These are phyloP conservation scores for Drosophila imparisetae DNA, from an alignment of 2,888 invertebrate species.

Conservation along the genomic window DNA sequence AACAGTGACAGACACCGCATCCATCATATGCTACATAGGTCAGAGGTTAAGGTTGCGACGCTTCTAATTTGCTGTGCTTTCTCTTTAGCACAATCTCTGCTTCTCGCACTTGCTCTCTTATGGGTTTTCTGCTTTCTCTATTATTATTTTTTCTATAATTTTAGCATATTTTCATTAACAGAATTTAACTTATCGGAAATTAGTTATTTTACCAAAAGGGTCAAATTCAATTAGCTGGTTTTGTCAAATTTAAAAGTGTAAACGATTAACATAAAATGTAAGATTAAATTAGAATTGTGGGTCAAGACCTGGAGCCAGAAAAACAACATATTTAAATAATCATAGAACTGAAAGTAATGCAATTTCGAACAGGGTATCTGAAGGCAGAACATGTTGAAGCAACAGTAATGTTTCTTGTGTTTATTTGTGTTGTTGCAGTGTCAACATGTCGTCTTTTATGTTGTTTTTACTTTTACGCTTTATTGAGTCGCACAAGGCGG, in stretches of 20 bases:
- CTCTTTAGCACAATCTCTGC: not conserved
- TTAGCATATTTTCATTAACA: not conserved
- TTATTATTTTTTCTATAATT: not conserved
- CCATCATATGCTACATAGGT: conserved; percentile 32
- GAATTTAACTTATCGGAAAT: not conserved
- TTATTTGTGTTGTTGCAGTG: conserved; percentile 44
- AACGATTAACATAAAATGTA: not conserved
- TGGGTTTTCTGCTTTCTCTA: not conserved
- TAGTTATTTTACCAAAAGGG: not conserved
- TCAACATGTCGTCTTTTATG: conserved; percentile 52
- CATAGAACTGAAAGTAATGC: not conserved
- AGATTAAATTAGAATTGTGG: not conserved
- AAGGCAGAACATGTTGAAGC: not conserved
- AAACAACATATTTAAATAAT: not conserved
- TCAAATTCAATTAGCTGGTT: not conserved
- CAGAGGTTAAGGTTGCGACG: conserved; percentile 7
- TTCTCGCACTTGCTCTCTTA: not conserved
- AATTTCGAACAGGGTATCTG: not conserved
- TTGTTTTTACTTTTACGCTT: conserved; percentile 62
- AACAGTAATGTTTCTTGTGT: conserved; percentile 5
- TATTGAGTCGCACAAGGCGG: conserved; percentile 51
- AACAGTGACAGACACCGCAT: not conserved
- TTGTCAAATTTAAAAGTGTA: not conserved
- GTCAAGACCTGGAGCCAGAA: not conserved
- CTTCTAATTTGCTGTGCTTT: not conserved